Percentiles rank a stretch among this genome's conserved stretches.
Evolutionary conservation across 2,888 invertebrate species (phyloP).

Genomic region (Agriotes lineatus): DNA sequence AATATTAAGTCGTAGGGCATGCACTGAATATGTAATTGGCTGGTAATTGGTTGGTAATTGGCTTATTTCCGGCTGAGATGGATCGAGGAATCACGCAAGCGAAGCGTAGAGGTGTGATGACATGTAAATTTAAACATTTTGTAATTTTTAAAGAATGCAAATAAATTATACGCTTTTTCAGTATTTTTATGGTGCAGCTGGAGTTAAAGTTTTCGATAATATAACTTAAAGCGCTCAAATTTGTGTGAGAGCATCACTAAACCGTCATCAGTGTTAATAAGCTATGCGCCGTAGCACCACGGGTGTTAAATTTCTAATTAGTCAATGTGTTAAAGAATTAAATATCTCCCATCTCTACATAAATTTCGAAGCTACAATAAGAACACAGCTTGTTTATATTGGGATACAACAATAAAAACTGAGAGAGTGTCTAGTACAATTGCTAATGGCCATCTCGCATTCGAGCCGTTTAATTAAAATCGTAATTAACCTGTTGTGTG

Average conservation of each 20-base stretch:
- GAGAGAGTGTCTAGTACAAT: slow-evolving; percentile 13
- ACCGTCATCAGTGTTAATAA: too few species aligned
- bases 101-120: neutral
- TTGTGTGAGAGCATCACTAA: too few species aligned
- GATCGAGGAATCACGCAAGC: slow-evolving; percentile 26
- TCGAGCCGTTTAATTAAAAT: slow-evolving; percentile 17
- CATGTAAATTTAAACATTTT: too few species aligned
- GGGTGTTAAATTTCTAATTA: neutral
- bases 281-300: too few species aligned
- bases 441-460: slow-evolving; percentile 5
- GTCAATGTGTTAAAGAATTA: neutral
- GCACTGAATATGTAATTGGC: slow-evolving; percentile 34
- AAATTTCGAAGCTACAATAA: too few species aligned
- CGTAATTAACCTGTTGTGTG: slow-evolving; percentile 29
- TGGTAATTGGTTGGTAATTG: slow-evolving; percentile 36
- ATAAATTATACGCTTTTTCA: neutral
- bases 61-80: slow-evolving; percentile 32
- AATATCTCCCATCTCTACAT: too few species aligned
- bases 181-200: too few species aligned
- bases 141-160: neutral
- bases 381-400: too few species aligned
- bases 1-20: slow-evolving; percentile 21
- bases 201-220: too few species aligned
- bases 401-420: too few species aligned
- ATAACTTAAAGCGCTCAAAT: too few species aligned